These are phyloP conservation scores for Stenodema calcarata DNA, from an alignment of 2,888 invertebrate species.

Conservation along the genomic window DNA sequence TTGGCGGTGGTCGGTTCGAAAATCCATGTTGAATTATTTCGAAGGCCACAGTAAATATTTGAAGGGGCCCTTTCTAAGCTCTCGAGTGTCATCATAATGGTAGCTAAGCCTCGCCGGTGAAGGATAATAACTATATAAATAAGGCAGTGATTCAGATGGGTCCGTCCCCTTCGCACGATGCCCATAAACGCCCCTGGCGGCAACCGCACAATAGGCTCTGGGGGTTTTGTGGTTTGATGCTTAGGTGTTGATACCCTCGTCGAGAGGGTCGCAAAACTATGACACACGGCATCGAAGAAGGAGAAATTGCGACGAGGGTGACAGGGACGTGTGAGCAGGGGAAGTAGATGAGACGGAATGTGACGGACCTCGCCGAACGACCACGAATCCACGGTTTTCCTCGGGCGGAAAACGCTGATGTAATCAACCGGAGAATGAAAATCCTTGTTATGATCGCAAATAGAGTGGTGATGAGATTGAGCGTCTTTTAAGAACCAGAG, in stretches of 20 bases:
- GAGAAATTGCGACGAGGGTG: neutral
- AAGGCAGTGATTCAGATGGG: conserved; percentile 7
- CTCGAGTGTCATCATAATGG: conserved; percentile 24
- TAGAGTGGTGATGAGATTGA: neutral
- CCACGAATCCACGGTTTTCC: neutral
- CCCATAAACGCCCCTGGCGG: conserved; percentile 20
- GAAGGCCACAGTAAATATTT: neutral
- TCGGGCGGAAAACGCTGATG: neutral
- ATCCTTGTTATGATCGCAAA: neutral
- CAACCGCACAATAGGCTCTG: neutral
- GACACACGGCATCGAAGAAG: conserved; percentile 17
- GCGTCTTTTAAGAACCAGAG: too few relatives aligned
- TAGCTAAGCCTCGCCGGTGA: neutral
- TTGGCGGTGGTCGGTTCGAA: neutral
- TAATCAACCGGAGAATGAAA: neutral
- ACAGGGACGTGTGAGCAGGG: too few relatives aligned
- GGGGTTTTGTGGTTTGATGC: conserved; percentile 8
- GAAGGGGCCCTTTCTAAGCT: neutral
- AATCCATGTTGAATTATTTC: conserved; percentile 4
- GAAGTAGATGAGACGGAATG: neutral
- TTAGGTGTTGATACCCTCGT: conserved; percentile 1
- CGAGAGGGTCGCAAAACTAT: conserved; percentile 20
- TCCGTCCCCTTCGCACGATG: neutral
- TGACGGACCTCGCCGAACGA: neutral
- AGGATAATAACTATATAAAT: conserved; percentile 39